A percentile compares a stretch with the other conserved stretches of the same genome.
phyloP scores from a whole-genome alignment of 2,113 vertebrate species.

The Synodontis membranacea region DNA sequence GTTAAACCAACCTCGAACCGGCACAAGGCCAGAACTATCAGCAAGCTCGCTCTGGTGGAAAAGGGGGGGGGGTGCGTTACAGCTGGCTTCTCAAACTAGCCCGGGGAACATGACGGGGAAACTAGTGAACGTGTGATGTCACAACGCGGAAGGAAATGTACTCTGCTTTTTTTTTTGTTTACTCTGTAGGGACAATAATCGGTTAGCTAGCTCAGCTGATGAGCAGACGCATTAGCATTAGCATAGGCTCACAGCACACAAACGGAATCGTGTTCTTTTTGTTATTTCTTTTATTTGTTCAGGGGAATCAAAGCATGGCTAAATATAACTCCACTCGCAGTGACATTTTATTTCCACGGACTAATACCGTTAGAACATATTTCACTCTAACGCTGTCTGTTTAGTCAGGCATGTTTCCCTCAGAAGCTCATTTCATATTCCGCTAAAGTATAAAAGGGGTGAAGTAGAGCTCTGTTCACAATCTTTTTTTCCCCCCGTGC shows the following conservation, averaged over 20 bases:
- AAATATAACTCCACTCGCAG: background rate
- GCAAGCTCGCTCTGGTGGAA: too few species aligned
- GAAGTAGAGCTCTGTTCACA: background rate
- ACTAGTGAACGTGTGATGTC: too few species aligned
- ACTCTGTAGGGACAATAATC: background rate
- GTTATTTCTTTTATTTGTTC: background rate
- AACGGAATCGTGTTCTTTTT: background rate
- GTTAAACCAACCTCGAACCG: too few species aligned
- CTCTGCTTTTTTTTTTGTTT: too few species aligned
- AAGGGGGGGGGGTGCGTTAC: too few species aligned
- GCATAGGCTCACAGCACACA: background rate
- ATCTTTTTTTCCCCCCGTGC: background rate
- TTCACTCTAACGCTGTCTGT: constrained; percentile 4
- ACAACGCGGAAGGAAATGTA: too few species aligned
- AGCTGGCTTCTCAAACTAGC: too few species aligned
- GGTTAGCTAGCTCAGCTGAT: background rate
- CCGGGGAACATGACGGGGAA: too few species aligned
- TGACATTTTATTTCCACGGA: background rate
- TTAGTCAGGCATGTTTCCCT: constrained; percentile 4
- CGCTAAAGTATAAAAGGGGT: background rate
- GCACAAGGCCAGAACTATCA: too few species aligned
- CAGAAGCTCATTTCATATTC: background rate
- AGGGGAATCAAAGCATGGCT: background rate
- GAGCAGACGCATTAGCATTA: background rate
- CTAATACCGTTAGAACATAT: background rate